Percentiles rank a stretch among this genome's conserved stretches.
Evolutionary conservation across 2,888 invertebrate genomes (phyloP).

Genomic region (Bombylius major): DNA sequence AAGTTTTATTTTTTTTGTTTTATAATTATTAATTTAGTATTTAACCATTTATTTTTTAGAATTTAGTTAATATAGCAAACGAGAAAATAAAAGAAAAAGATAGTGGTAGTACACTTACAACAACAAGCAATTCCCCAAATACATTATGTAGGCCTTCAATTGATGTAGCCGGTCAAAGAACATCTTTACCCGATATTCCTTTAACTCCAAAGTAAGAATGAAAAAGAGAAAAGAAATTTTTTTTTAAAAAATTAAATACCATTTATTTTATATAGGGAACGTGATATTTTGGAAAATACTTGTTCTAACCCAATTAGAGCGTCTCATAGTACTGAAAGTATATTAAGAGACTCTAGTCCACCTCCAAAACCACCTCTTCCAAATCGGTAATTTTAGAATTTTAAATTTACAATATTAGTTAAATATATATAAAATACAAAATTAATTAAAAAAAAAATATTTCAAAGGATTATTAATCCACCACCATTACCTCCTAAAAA

Average conservation of each 20-base stretch:
- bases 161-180: constrained; percentile 45
- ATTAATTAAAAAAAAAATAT: background rate
- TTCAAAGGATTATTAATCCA: constrained; percentile 41
- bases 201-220: constrained; percentile 61
- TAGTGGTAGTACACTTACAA: constrained; percentile 19
- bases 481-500: constrained; percentile 72
- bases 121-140: constrained; percentile 22
- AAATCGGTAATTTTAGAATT: constrained; percentile 41
- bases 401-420: background rate
- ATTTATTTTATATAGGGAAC: constrained; percentile 22
- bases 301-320: constrained; percentile 50
- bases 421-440: no score
- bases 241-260: background rate
- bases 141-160: constrained; percentile 29
- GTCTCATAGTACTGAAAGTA: constrained; percentile 72
- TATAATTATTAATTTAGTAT: background rate
- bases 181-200: constrained; percentile 67
- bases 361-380: constrained; percentile 87
- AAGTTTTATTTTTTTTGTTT: constrained; percentile 2
- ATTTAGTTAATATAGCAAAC: constrained; percentile 63
- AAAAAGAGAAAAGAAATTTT: background rate
- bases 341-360: constrained; percentile 57
- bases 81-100: constrained; percentile 62
- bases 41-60: constrained; percentile 35
- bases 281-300: constrained; percentile 36